A percentile compares a stretch with the other conserved stretches of the same genome.
phyloP scores from a whole-genome alignment of 1,140 invertebrate genomes.

The Aricia agestis region DNA sequence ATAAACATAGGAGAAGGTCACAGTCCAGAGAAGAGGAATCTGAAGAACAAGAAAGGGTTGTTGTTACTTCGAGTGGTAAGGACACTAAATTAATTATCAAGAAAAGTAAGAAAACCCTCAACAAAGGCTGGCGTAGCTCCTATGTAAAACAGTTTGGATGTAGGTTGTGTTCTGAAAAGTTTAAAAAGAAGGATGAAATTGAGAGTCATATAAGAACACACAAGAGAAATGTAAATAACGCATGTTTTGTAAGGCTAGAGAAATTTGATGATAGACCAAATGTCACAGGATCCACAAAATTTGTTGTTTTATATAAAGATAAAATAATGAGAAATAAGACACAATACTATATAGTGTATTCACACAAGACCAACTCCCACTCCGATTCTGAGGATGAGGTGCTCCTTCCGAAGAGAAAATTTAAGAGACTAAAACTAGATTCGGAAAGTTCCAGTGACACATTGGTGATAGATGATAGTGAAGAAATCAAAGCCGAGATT shows the following conservation, averaged over 20 bases:
- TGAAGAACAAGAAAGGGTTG: slow-evolving; percentile 6
- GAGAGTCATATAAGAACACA: slow-evolving; percentile 33
- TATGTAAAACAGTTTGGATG: slow-evolving; percentile 46
- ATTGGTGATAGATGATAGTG: slow-evolving; percentile 36
- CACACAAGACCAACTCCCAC: background rate
- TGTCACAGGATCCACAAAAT: slow-evolving; percentile 34
- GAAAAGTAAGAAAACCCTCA: background rate
- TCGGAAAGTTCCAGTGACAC: slow-evolving; percentile 56
- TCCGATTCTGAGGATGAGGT: slow-evolving; percentile 38
- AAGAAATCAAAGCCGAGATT: background rate
- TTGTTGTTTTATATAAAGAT: slow-evolving; percentile 38
- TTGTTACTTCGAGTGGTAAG: background rate
- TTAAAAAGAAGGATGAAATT: slow-evolving; percentile 31
- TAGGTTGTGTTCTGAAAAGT: slow-evolving; percentile 39
- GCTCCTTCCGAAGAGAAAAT: slow-evolving; percentile 23
- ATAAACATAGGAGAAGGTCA: background rate
- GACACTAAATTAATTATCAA: background rate
- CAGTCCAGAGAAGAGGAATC: slow-evolving; percentile 3
- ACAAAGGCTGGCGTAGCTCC: slow-evolving; percentile 11
- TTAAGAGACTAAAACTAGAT: slow-evolving; percentile 38
- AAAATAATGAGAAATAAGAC: slow-evolving; percentile 41
- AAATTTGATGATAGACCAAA: slow-evolving; percentile 49
- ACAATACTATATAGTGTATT: slow-evolving; percentile 40
- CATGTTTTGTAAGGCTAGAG: slow-evolving; percentile 40
- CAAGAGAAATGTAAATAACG: slow-evolving; percentile 31